phyloP scores from a whole-genome alignment of 2,888 invertebrate species.

The Mimachlamys varia region DNA sequence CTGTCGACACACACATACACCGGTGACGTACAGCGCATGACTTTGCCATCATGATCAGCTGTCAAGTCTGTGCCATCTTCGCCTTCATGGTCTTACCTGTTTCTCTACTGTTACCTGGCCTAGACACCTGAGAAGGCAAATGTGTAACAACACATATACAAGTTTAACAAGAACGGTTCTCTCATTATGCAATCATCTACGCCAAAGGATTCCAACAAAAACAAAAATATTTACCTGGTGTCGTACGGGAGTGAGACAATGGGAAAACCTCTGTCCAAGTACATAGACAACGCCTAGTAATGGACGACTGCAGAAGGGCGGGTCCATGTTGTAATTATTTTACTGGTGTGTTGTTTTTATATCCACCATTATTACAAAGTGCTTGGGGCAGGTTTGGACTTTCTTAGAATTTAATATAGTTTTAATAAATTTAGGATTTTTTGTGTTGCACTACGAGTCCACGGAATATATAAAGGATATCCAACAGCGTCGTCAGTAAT shows the following conservation, averaged over 20 bases:
- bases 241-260: not conserved
- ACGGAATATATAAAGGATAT: too few species aligned
- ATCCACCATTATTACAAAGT: too few species aligned
- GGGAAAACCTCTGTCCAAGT: not conserved
- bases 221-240: not conserved
- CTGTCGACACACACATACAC: not conserved
- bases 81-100: conserved; percentile 19
- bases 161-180: not conserved
- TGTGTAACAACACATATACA: not conserved
- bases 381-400: too few species aligned
- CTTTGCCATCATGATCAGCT: conserved; percentile 25
- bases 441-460: too few species aligned
- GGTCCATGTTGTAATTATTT: not conserved
- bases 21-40: conserved; percentile 28
- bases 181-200: not conserved
- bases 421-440: too few species aligned
- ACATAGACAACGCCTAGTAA: too few species aligned
- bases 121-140: not conserved
- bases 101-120: not conserved
- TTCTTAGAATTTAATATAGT: too few species aligned
- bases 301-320: not conserved
- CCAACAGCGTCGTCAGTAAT: too few species aligned
- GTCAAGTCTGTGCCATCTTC: not conserved
- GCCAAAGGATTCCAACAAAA: not conserved
- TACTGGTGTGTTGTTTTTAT: not conserved